Evolutionary conservation across 2,113 vertebrate species (phyloP), one percentile per base, ranked within the genome.

Genomic region (Tympanuchus pallidicinctus): DNA sequence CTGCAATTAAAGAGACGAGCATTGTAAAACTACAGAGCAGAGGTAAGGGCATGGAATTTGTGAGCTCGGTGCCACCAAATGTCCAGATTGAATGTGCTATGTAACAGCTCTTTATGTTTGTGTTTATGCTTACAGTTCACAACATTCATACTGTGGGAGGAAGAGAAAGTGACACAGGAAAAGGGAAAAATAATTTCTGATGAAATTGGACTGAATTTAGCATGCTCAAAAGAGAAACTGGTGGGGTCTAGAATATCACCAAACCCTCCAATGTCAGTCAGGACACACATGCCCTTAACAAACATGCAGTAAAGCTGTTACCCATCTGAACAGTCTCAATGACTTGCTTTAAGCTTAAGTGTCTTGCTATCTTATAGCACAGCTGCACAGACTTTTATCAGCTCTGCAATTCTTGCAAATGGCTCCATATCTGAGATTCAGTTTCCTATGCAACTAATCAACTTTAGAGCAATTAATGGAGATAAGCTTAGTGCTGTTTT

Each of bases 1-100:
- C 69, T 86, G 88, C 88, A 94, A 83, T 94, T 91, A 92, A 86
- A 75, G 48, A 83, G 76, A 94, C 36, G 65, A 93, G 65, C 88
- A 92, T 40, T 45, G 47, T 80, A 81, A 92, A 91, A 54, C 38
- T 57, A 7, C 59, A 72, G 88, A 90, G 82, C 89, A 90, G 93
- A 94, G 91, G 85, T 94, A 94, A 90, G 82, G 69, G 57, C 73
- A 82, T 8, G 48, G 91, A 61, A 91, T 63, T 88, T 84, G 57
- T 32, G 76, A 82, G 89, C 93, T 91, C 52, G 17, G 36, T 57
- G 91, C 75, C 85, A 88, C 78, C 59, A 76, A 80, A 38, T 59
- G 76, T 61, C 81, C 0, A 0, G 71, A 67, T 1, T 38, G 76
- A 65, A 80, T 69, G 57, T 86, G 91, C 65, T 83, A 50, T 61